phyloP scores from a whole-genome alignment of 2,888 invertebrate species.

The Graphium colonna region DNA sequence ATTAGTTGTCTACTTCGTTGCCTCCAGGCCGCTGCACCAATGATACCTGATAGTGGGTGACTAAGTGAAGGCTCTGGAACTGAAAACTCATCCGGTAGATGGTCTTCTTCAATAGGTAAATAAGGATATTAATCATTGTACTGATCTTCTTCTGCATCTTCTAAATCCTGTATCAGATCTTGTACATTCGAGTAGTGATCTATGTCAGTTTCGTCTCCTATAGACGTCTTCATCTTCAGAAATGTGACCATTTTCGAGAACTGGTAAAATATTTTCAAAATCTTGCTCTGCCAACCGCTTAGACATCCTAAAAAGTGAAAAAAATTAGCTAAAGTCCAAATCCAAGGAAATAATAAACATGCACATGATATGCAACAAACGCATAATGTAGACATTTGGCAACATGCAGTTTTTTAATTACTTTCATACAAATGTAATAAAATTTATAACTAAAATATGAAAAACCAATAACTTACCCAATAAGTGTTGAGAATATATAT shows the following conservation, averaged over 20 bases:
- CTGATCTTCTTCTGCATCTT: conserved; percentile 22
- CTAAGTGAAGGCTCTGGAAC: conserved; percentile 17
- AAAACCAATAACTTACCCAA: conserved; percentile 22
- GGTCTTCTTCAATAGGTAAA: conserved; percentile 21
- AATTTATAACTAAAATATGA: conserved; percentile 20
- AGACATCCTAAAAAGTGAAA: conserved; percentile 6
- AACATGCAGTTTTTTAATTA: conserved; percentile 1
- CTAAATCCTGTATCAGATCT: too few relatives aligned
- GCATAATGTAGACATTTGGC: conserved; percentile 10
- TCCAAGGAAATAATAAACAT: conserved; percentile 3
- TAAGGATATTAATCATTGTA: conserved; percentile 22
- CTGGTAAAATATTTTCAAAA: conserved; percentile 21
- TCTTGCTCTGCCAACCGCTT: conserved; percentile 13
- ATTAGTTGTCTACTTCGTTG: too few relatives aligned
- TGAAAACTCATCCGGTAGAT: too few relatives aligned
- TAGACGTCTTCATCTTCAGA: too few relatives aligned
- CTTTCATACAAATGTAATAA: conserved; percentile 6
- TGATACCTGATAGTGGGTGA: conserved; percentile 18
- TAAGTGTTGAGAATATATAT: conserved; percentile 9
- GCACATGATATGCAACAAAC: conserved; percentile 6
- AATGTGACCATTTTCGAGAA: conserved; percentile 24
- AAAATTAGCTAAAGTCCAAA: conserved; percentile 1
- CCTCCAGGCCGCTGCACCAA: too few relatives aligned
- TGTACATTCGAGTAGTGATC: conserved; percentile 20
- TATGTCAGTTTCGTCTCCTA: conserved; percentile 20